Percentiles rank a stretch among this genome's conserved stretches.
These are phyloP conservation scores for Calliopsis andreniformis DNA, from an alignment of 1,140 invertebrate genomes.

Conservation along the genomic window DNA sequence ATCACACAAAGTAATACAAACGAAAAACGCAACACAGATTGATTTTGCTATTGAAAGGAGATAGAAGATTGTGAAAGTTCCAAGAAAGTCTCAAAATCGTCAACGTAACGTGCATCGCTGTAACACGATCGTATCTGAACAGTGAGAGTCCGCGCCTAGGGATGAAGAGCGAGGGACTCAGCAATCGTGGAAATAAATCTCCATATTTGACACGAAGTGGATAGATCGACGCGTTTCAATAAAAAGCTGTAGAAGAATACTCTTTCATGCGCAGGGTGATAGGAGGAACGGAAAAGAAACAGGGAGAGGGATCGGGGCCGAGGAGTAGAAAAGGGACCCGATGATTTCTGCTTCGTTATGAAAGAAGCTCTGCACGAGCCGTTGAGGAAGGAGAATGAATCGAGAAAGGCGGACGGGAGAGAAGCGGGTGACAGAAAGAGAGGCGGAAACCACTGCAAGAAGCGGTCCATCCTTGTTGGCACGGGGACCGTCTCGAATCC, in stretches of 20 bases:
- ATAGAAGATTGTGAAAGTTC: conserved; percentile 10
- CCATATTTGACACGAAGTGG: conserved; percentile 68
- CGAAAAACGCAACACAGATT: too few species aligned
- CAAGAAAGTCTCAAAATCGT: conserved; percentile 50
- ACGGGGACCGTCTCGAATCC: conserved; percentile 71
- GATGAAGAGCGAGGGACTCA: neutral
- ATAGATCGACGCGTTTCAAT: conserved; percentile 59
- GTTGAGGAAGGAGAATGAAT: conserved; percentile 50
- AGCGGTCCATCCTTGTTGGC: conserved; percentile 47
- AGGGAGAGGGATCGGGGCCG: neutral
- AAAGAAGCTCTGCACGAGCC: conserved; percentile 55
- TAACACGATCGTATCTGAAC: conserved; percentile 67
- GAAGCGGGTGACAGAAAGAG: neutral
- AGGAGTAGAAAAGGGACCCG: conserved; percentile 54
- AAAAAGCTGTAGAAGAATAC: conserved; percentile 55
- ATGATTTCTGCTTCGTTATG: conserved; percentile 62
- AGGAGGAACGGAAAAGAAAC: conserved; percentile 24
- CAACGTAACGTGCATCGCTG: conserved; percentile 56
- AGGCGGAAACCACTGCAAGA: conserved; percentile 44
- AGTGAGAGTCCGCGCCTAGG: conserved; percentile 46
- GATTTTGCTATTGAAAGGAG: too few species aligned
- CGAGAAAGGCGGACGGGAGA: conserved; percentile 38
- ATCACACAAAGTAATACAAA: too few species aligned
- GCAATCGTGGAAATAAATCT: conserved; percentile 69
- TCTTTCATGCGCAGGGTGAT: conserved; percentile 19